Base-by-base conservation (phyloP, 2,797 vertebrate genomes). In the Diplodus sargus region DNA sequence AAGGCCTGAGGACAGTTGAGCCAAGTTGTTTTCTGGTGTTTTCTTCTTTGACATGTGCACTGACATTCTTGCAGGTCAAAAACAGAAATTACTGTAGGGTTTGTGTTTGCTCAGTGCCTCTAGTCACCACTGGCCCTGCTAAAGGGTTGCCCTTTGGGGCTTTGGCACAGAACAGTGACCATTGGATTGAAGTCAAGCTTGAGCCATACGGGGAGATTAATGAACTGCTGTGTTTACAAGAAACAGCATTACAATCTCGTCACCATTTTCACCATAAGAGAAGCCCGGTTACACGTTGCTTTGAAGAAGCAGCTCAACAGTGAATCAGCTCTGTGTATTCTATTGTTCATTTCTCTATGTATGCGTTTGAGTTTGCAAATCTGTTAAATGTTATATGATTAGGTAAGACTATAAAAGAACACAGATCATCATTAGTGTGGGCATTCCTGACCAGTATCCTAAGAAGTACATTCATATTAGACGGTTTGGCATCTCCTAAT, bases 31-130 rank as follows among this genome's bases (percentile, higher is more conserved):
- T 70, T 60, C 53, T 70, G 67, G 57, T 57, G 23, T 18, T 5
- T 2, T 0, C 54, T 28, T 4, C 51, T 78, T 49, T 70, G 80
- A 76, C 70, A 78, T 65, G 68, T 58, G 66, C 56, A 25, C 25
- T 78, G 83, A 86, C 87, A 87, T 87, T 86, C 75, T 78, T 81
- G 45, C 62, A 69, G 87, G 83, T 85, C 79, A 81, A 70, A 70
- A 51, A 64, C 25, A 42, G 48, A 82, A 84, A 82, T 83, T 18
- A 68, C 69, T 78, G 53, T 47, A 34, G 39, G 47, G 51, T 39
- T 76, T 23, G 22, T 78, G 76, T 85, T 88, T 73, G 71, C 79
- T 85, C 16, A 22, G 52, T 63, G 72, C 65, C 71, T 78, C 69
- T 16, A 22, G 22, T 80, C 79, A 78, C 81, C 81, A 78, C 53